Percentiles rank a stretch among this genome's conserved stretches.
Conservation (phyloP, 2,113 vertebrate species). For the Salvelinus fontinalis region DNA sequence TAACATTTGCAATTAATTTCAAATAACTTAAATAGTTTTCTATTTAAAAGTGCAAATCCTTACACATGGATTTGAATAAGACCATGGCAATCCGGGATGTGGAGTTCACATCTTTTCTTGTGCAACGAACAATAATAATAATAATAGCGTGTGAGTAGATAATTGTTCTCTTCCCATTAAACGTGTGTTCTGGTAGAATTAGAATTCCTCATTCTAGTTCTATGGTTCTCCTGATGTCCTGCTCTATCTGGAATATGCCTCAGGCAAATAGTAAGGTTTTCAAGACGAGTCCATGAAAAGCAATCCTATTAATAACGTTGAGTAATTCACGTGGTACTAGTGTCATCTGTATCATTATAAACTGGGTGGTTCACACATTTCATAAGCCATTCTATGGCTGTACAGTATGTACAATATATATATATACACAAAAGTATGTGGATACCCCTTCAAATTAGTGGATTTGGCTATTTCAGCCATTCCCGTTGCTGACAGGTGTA, state of each 20-base stretch:
- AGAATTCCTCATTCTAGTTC: too few species aligned
- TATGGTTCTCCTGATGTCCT: conserved; percentile 22
- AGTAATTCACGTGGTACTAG: conserved; percentile 33
- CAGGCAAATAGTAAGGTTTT: background rate
- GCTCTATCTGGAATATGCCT: conserved; percentile 1
- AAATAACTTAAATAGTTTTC: conserved; percentile 82
- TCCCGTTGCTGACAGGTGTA: too few species aligned
- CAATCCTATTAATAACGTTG: conserved; percentile 35
- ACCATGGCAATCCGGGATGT: conserved; percentile 44
- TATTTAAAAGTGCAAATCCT: conserved; percentile 82
- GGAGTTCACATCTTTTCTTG: conserved; percentile 60
- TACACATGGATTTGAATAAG: conserved; percentile 57
- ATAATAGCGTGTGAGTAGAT: conserved; percentile 3
- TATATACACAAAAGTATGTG: too few species aligned
- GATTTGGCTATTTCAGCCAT: too few species aligned
- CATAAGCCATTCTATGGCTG: conserved; percentile 31
- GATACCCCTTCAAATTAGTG: too few species aligned
- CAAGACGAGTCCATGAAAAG: background rate
- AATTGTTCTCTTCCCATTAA: conserved; percentile 43
- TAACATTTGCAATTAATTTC: conserved; percentile 64
- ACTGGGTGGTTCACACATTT: conserved; percentile 34
- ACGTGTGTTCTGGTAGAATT: conserved; percentile 22
- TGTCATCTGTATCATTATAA: conserved; percentile 45
- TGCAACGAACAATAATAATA: conserved; percentile 66
- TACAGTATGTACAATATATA: background rate